Conservation (phyloP, 2,888 invertebrate genomes). For the Lepeophtheirus nordmannii region DNA sequence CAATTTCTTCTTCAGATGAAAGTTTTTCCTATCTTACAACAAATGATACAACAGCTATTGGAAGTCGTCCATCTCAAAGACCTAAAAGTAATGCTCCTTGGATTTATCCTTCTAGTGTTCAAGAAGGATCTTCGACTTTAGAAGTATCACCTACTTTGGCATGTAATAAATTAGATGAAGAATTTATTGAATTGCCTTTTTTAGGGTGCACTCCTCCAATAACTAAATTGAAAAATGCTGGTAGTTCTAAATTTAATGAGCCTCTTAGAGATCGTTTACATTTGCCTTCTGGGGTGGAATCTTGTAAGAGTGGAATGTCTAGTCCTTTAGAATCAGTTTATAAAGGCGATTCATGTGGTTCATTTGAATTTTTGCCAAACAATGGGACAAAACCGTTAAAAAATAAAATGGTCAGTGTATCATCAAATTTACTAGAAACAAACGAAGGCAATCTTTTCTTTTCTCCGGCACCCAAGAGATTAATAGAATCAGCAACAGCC, state of each 20-base stretch:
- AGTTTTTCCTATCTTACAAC: constrained; percentile 45
- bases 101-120: constrained; percentile 48
- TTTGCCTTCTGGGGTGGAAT: constrained; percentile 17
- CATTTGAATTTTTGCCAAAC: constrained; percentile 42
- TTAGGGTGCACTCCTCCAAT: background rate
- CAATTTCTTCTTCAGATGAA: constrained; percentile 67
- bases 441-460: no score
- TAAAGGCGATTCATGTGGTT: constrained; percentile 48
- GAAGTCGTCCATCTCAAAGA: constrained; percentile 37
- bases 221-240: no score
- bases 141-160: constrained; percentile 29
- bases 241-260: background rate
- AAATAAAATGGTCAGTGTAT: no score
- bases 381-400: constrained; percentile 34
- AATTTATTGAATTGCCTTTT: constrained; percentile 27
- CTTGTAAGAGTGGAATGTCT: constrained; percentile 19
- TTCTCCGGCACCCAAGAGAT: constrained; percentile 10
- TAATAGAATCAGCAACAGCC: constrained; percentile 8
- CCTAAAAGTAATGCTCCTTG: constrained; percentile 36
- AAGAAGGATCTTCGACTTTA: constrained; percentile 35
- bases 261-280: constrained; percentile 5
- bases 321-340: constrained; percentile 29
- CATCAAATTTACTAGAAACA: no score
- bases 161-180: constrained; percentile 4
- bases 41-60: constrained; percentile 53